Percentiles rank a stretch among this genome's conserved stretches.
Conservation (phyloP, 2,797 vertebrate species). For the Rallus crepitans region DNA sequence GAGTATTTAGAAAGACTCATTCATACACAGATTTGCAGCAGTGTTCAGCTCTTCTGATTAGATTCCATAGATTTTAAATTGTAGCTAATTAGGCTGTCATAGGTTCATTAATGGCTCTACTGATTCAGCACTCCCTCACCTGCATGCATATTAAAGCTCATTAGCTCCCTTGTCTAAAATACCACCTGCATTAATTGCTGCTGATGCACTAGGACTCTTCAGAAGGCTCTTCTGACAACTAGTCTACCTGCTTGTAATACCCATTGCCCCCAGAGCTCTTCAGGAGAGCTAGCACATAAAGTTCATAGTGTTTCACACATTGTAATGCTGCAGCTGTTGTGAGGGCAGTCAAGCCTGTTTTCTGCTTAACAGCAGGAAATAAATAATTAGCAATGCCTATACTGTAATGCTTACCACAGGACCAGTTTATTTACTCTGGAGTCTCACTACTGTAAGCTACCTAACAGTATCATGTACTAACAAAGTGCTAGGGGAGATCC, state of each 20-base stretch:
- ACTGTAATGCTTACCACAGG: conserved; percentile 61
- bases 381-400: conserved; percentile 78
- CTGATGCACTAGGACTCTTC: conserved; percentile 86
- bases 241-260: conserved; percentile 77
- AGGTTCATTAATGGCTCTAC: conserved; percentile 99
- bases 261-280: conserved; percentile 73
- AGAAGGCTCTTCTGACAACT: conserved; percentile 84
- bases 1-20: conserved; percentile 92
- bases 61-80: conserved; percentile 99
- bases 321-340: conserved; percentile 76
- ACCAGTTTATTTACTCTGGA: conserved; percentile 43
- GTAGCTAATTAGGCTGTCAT: conserved; percentile 99
- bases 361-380: conserved; percentile 78
- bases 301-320: conserved; percentile 66
- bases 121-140: conserved; percentile 97
- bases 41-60: conserved; percentile 94
- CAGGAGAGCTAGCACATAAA: conserved; percentile 65
- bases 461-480: neutral
- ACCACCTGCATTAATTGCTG: conserved; percentile 98
- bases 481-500: neutral
- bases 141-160: conserved; percentile 99
- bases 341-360: conserved; percentile 78
- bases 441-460: conserved; percentile 22
- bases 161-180: conserved; percentile 98
- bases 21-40: conserved; percentile 96